Evolutionary conservation across 2,888 invertebrate genomes (phyloP).

Genomic region (Schizaphis graminum): DNA sequence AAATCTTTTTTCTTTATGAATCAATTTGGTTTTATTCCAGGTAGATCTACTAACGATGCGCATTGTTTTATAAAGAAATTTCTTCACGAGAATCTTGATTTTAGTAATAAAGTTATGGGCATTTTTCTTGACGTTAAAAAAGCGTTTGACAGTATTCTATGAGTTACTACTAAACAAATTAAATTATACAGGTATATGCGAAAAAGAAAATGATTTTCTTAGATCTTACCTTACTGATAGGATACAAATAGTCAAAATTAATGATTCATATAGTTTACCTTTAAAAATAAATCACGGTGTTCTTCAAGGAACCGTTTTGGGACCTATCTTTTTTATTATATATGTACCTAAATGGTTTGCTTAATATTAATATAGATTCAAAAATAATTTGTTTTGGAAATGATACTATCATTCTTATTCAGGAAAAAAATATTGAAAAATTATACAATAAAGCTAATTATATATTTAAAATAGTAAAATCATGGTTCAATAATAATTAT

Average conservation of each 20-base stretch:
- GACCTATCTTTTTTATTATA: background rate
- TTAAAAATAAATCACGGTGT: background rate
- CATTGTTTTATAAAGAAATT: no score
- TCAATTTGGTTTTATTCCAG: background rate
- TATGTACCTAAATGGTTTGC: background rate
- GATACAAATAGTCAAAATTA: constrained; percentile 1
- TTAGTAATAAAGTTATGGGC: no score
- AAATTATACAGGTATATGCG: background rate
- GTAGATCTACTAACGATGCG: no score
- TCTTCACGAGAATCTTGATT: no score
- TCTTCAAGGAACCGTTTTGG: background rate
- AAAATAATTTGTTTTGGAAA: no score
- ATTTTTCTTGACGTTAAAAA: no score
- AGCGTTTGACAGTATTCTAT: no score
- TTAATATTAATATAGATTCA: no score
- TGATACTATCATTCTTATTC: background rate
- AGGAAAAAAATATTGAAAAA: background rate
- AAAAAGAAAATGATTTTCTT: background rate
- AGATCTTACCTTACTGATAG: background rate
- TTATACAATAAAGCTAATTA: background rate
- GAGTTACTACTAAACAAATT: background rate
- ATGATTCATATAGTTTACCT: background rate
- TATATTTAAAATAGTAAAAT: background rate
- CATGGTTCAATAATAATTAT: background rate
- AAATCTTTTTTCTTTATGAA: background rate